Evolutionary conservation across 2,888 invertebrate genomes (phyloP).

Genomic region (Bhutanitis thaidina): DNA sequence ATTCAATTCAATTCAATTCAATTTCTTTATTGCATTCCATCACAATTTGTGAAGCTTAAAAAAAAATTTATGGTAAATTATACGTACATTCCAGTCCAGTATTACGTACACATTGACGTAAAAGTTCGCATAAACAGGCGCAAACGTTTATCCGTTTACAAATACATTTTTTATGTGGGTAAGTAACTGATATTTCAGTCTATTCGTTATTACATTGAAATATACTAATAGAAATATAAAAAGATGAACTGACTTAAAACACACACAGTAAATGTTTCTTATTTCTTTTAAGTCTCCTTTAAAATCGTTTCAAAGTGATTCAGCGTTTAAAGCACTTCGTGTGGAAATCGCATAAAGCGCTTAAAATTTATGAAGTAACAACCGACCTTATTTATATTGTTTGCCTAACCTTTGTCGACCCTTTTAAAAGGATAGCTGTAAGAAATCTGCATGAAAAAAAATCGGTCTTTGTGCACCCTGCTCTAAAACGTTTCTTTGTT

Average conservation of each 20-base stretch:
- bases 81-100: no score
- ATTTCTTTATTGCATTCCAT: no score
- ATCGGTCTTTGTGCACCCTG: slow-evolving; percentile 10
- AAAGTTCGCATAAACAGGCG: no score
- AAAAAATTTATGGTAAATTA: no score
- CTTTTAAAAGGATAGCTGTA: slow-evolving; percentile 16
- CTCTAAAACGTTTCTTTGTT: slow-evolving; percentile 17
- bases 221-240: no score
- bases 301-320: slow-evolving; percentile 7
- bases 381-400: slow-evolving; percentile 17
- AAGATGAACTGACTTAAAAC: background rate
- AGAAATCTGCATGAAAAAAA: slow-evolving; percentile 16
- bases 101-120: no score
- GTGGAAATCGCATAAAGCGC: slow-evolving; percentile 16
- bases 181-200: no score
- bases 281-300: background rate
- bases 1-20: no score
- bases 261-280: background rate
- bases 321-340: slow-evolving; percentile 7
- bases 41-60: no score
- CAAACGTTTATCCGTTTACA: no score
- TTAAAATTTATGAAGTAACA: slow-evolving; percentile 21
- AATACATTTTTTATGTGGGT: no score
- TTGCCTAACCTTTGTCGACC: slow-evolving; percentile 18
- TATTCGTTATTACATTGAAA: no score